A percentile compares a stretch with the other conserved stretches of the same genome.
phyloP scores from a whole-genome alignment of 2,888 invertebrate genomes.

The Epirrhoe alternata region DNA sequence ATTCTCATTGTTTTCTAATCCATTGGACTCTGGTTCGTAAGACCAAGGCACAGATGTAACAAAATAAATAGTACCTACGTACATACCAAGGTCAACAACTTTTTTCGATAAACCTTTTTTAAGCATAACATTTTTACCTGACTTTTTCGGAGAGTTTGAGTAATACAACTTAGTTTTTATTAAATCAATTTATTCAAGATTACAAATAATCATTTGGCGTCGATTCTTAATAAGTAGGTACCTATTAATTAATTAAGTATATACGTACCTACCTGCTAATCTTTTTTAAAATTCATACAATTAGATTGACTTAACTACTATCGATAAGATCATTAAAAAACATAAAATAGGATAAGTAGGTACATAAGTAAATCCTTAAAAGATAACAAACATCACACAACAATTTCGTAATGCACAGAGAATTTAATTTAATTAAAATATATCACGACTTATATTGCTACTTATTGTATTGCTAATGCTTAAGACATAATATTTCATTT shows the following conservation, averaged over 20 bases:
- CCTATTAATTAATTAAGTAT: not conserved
- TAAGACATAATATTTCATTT: slow-evolving; percentile 25
- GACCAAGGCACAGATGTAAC: too few species aligned
- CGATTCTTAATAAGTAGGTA: not conserved
- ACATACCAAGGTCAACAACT: slow-evolving; percentile 14
- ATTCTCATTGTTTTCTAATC: slow-evolving; percentile 15
- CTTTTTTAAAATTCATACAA: not conserved
- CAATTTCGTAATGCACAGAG: not conserved
- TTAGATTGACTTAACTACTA: not conserved
- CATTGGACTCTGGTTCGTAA: not conserved
- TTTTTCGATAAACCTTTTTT: not conserved
- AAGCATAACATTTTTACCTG: not conserved
- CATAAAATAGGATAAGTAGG: too few species aligned
- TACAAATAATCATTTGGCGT: not conserved
- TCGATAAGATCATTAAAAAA: not conserved
- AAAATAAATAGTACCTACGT: not conserved
- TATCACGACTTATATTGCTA: slow-evolving; percentile 25
- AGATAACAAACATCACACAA: too few species aligned
- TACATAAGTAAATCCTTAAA: too few species aligned
- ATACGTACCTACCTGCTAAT: not conserved
- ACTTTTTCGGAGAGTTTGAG: not conserved
- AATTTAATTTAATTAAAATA: not conserved
- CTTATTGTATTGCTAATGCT: slow-evolving; percentile 2
- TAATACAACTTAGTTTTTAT: not conserved
- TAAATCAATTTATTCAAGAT: slow-evolving; percentile 3